Evolutionary conservation across 2,113 vertebrate genomes (phyloP), one percentile per base, ranked within the genome.

Genomic region (Aramus guarauna): DNA sequence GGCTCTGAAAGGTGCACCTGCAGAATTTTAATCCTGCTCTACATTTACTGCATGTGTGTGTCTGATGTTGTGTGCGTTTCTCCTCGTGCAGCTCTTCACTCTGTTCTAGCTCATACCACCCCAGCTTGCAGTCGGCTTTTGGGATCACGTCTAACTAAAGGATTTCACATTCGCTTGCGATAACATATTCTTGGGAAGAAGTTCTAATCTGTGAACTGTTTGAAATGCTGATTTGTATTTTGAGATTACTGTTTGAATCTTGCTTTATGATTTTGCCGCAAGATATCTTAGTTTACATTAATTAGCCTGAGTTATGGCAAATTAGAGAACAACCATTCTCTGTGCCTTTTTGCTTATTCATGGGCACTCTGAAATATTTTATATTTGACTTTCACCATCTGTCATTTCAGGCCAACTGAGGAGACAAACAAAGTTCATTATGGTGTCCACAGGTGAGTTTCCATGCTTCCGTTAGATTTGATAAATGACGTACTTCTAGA

Each of bases 131-230:
- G 87, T 6, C n/a, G 4, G 53, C 73, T 78, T 63, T 84, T 53
- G 82, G 96, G 85, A 92, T 93, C 64, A 8, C 12, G 17, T 92
- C 94, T 96, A 95, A 97, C 67, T 85, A 97, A 95, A 76, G 79
- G 90, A 84, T 91, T 94, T 92, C 90, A 58, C 64, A 32, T 81
- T 64, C 3, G 12, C 92, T 90, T 48, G 43, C 30, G 47, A 39
- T 74, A 82, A 83, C 73, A 32, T 81, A 36, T 95, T 94, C 91
- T 92, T 50, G 60, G 59, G 91, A 86, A 90, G 88, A 96, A 97
- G 92, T 88, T 96, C 78, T 88, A 85, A 96, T 96, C 89, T 97
- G 96, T 77, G 95, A 96, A 96, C 67, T 82, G 85, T 96, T 91
- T 93, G 67, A 84, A 96, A 92, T 34, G 88, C 88, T 9, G 23